Conservation (phyloP, 2,888 invertebrate species). For the Agrilus mali region DNA sequence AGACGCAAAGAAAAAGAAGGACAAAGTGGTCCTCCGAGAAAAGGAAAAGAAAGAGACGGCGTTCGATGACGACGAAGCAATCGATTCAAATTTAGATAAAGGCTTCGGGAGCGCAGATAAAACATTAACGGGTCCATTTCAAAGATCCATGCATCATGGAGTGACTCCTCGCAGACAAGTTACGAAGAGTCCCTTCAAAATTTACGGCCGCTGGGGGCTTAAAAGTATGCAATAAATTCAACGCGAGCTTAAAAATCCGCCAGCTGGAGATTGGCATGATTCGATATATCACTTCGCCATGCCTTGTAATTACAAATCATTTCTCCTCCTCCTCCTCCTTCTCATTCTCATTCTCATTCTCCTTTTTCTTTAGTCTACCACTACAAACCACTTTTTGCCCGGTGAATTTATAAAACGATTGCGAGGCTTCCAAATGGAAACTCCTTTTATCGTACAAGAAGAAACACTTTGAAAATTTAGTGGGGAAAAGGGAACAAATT, state of each 20-base stretch:
- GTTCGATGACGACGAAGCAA: constrained; percentile 2
- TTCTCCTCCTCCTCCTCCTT: no score
- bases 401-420: no score
- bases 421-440: no score
- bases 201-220: constrained; percentile 37
- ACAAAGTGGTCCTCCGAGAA: no score
- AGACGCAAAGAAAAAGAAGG: no score
- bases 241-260: constrained; percentile 30
- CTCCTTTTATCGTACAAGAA: not conserved
- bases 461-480: not conserved
- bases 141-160: constrained; percentile 29
- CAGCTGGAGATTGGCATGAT: constrained; percentile 28
- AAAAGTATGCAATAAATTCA: constrained; percentile 38
- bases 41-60: no score
- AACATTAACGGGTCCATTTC: constrained; percentile 19
- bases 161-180: constrained; percentile 29
- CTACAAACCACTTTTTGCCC: no score
- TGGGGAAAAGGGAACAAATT: no score
- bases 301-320: no score
- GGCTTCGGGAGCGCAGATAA: constrained; percentile 15
- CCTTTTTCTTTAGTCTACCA: no score
- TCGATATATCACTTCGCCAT: constrained; percentile 20
- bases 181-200: constrained; percentile 28
- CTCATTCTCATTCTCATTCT: no score
- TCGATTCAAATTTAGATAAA: constrained; percentile 17